Evolutionary conservation across 2,113 vertebrate genomes (phyloP).

Genomic region (Cryptotis parvus): DNA sequence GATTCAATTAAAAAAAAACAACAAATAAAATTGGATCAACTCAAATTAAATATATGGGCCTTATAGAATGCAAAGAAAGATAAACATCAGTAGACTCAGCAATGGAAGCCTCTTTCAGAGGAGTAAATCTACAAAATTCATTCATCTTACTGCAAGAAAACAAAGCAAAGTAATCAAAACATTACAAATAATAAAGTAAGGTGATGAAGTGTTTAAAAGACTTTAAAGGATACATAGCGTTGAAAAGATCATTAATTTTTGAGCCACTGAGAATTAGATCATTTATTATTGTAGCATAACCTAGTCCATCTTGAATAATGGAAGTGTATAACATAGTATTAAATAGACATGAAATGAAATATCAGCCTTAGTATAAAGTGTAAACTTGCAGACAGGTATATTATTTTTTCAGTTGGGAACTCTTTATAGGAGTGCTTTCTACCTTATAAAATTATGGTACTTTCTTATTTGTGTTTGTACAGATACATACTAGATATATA

Average conservation of each 20-base stretch:
- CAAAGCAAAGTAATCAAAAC: background rate
- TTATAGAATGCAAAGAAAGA: background rate
- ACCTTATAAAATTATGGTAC: background rate
- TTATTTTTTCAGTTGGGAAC: background rate
- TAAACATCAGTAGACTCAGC: background rate
- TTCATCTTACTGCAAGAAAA: background rate
- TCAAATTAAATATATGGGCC: background rate
- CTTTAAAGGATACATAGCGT: too few species aligned
- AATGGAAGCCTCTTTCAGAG: background rate
- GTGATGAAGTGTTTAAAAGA: background rate
- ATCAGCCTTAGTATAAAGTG: background rate
- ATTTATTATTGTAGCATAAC: background rate
- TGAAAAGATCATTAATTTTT: background rate
- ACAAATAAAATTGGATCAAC: background rate
- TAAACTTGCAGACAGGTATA: background rate
- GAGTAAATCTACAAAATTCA: background rate
- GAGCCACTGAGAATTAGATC: background rate
- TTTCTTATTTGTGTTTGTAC: background rate
- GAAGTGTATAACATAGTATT: background rate
- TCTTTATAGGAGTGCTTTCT: background rate
- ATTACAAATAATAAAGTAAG: constrained; percentile 12
- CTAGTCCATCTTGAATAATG: background rate
- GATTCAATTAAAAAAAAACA: too few species aligned
- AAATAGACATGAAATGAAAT: background rate
- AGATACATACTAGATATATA: background rate